These are phyloP conservation scores for Nicator chloris DNA, from an alignment of 2,113 vertebrate species.

Conservation along the genomic window DNA sequence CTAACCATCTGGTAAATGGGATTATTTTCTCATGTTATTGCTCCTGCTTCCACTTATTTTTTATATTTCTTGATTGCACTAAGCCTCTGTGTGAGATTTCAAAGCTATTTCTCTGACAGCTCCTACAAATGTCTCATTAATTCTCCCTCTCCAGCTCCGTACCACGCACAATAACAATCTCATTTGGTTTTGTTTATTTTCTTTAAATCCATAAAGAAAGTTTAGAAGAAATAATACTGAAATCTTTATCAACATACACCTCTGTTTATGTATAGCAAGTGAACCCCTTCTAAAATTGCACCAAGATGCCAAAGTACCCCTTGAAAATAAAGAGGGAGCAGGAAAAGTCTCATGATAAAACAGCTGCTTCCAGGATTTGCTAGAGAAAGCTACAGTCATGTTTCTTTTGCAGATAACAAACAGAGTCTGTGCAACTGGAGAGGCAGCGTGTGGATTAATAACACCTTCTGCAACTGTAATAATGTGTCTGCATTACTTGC, in stretches of 20 bases:
- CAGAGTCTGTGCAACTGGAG: not conserved
- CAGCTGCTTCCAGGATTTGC: not conserved
- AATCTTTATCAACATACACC: not conserved
- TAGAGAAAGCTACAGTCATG: not conserved
- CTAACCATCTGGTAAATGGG: not conserved
- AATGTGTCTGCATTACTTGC: slow-evolving; percentile 1
- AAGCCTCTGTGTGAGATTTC: not conserved
- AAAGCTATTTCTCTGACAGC: not conserved
- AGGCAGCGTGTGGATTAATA: slow-evolving; percentile 17
- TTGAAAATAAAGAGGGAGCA: not conserved
- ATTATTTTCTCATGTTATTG: not conserved
- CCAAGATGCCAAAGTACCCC: not conserved
- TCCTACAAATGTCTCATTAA: not conserved
- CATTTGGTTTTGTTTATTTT: not conserved
- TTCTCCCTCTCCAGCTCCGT: not conserved
- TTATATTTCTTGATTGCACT: not conserved
- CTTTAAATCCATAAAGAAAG: not conserved
- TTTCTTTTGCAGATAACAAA: not conserved
- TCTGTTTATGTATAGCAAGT: not conserved
- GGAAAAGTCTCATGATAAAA: not conserved
- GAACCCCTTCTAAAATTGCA: not conserved
- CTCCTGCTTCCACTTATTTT: not conserved
- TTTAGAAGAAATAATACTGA: not conserved
- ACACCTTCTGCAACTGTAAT: slow-evolving; percentile 16
- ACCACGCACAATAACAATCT: not conserved